Base-by-base conservation (phyloP, 2,797 vertebrate species). In the Cryptoblepharus egeriae region DNA sequence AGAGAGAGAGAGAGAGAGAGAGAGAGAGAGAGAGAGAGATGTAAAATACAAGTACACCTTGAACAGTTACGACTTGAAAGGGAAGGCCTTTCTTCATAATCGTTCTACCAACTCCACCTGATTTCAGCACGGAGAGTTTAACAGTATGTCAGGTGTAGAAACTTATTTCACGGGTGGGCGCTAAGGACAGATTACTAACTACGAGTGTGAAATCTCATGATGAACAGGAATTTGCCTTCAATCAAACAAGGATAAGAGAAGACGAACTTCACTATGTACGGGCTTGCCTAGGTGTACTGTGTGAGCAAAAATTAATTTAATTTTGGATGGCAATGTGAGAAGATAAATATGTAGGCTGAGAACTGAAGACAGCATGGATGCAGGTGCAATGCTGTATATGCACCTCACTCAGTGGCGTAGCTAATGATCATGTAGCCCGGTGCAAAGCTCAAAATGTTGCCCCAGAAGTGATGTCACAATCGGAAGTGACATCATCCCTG, bases 141-240 rank as follows among this genome's bases (percentile, higher is more conserved):
- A 73, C 42, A 73, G 42, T 58, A 72, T 80, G 42, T 30, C 42
- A 80, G 58, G 18, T 64, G 30, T 73, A 32, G 32, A 58, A 80
- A 75, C n/a, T 69, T 70, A 82, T 76, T 76, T 82, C 39, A 82
- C 61, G 74, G 39, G 30, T 69, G 55, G 55, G 45, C 58, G 64
- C 64, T 69, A 60, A 49, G 69, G 64, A 75, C 26, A 73, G 60
- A 81, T 75, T 81, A 81, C 63, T 26, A 67, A 57, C 32, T 28
- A 74, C 68, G 61, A 39, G 32, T 74, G 37, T 75, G 61, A 60
- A 76, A 75, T 75, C 55, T 60, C 30, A 68, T 35, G 20, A 69
- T 45, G 10, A 67, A 39, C 49, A 67, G 45, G 26, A 80, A 32
- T 30, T 63, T 71, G n/a, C 8, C 57, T 71, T 71, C 57, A n/a